These are phyloP conservation scores for Pelecanus crispus DNA, from an alignment of 2,113 vertebrate species.

Conservation along the genomic window DNA sequence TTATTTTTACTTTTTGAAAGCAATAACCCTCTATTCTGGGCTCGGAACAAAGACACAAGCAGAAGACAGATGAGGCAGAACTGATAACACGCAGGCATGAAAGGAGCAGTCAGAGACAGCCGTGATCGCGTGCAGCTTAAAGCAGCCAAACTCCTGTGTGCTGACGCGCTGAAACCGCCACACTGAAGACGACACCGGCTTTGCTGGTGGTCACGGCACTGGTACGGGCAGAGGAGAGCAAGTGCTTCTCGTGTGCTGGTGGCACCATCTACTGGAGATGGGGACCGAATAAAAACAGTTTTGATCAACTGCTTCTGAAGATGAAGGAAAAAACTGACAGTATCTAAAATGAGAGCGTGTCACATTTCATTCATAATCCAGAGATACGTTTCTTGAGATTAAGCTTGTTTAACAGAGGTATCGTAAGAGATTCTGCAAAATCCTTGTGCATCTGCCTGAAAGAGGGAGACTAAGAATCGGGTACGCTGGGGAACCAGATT, in stretches of 20 bases:
- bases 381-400: background rate
- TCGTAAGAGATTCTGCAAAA: background rate
- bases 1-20: background rate
- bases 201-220: background rate
- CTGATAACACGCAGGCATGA: fast-evolving
- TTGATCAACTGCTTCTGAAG: background rate
- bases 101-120: background rate
- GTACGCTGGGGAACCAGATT: background rate
- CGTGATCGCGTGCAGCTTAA: fast-evolving
- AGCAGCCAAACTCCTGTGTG: background rate
- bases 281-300: fast-evolving
- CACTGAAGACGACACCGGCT: fast-evolving
- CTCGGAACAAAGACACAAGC: background rate
- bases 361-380: background rate
- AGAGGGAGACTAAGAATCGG: background rate
- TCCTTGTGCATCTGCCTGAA: background rate
- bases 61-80: background rate
- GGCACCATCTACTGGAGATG: slow-evolving; percentile 45
- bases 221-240: fast-evolving
- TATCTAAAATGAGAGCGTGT: background rate
- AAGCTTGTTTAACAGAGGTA: background rate
- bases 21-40: fast-evolving
- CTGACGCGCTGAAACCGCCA: background rate
- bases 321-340: background rate
- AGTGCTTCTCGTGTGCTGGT: background rate